Percentiles rank a stretch among this genome's conserved stretches.
phyloP scores from a whole-genome alignment of 2,113 vertebrate genomes.

The Meleagris gallopavo region DNA sequence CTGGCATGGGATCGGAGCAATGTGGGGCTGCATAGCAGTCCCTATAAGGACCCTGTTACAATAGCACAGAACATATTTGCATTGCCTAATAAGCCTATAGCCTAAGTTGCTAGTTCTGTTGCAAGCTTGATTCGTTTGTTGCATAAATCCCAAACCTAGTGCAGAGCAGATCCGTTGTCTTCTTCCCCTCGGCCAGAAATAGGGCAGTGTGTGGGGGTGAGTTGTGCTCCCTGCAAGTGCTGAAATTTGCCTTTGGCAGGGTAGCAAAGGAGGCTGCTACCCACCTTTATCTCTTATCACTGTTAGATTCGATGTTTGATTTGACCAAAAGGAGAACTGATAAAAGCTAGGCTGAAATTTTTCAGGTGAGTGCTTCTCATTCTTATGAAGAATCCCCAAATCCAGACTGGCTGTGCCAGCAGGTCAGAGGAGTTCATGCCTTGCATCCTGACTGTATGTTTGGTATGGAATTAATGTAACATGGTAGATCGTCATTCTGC shows the following conservation, averaged over 20 bases:
- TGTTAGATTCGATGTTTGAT: background rate
- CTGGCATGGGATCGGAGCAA: background rate
- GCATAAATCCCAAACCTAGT: background rate
- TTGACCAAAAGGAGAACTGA: background rate
- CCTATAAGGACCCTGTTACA: background rate
- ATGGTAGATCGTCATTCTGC: background rate
- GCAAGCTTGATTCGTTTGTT: background rate
- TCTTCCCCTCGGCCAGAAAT: background rate
- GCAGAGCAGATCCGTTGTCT: fast-evolving
- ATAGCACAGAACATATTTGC: background rate
- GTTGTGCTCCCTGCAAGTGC: fast-evolving
- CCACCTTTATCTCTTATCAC: background rate
- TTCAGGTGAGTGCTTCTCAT: background rate
- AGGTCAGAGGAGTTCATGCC: background rate
- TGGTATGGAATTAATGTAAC: background rate
- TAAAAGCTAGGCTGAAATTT: background rate
- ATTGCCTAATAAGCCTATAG: background rate
- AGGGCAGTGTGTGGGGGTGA: background rate
- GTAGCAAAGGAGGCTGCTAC: background rate
- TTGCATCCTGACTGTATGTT: fast-evolving
- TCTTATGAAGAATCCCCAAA: background rate
- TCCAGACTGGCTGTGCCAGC: background rate
- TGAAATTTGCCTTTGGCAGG: background rate
- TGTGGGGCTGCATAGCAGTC: fast-evolving
- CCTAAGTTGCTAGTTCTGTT: background rate